Conservation (phyloP, 1,140 invertebrate genomes). For the Microplitis demolitor region DNA sequence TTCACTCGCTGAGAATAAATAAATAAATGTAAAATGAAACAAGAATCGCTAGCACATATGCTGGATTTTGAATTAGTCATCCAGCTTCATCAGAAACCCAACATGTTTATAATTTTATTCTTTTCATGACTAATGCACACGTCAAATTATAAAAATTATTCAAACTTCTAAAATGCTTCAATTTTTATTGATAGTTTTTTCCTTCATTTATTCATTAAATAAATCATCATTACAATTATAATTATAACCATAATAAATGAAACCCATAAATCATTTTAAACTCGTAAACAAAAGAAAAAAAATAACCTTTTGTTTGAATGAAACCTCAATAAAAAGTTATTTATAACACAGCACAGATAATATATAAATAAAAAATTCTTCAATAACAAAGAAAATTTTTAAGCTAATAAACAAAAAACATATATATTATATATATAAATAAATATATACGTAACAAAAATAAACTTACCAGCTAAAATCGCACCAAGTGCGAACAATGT, state of each 20-base stretch:
- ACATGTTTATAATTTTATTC: neutral
- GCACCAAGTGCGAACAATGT: constrained; percentile 48
- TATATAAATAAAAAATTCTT: neutral
- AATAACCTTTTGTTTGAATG: neutral
- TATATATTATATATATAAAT: too few species aligned
- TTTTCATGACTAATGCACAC: constrained; percentile 12
- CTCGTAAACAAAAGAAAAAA: too few species aligned
- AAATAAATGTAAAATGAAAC: too few species aligned
- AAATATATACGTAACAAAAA: neutral
- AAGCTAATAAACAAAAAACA: neutral
- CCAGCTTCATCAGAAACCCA: constrained; percentile 13
- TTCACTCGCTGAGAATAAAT: too few species aligned
- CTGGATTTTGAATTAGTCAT: constrained; percentile 11
- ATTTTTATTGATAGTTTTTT: too few species aligned
- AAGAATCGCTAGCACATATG: too few species aligned
- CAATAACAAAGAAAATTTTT: neutral
- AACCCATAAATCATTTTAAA: too few species aligned
- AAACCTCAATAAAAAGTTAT: neutral
- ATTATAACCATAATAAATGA: too few species aligned
- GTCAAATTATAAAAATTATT: neutral
- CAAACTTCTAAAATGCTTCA: too few species aligned
- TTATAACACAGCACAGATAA: neutral
- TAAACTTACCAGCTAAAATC: constrained; percentile 50
- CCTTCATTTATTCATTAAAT: too few species aligned
- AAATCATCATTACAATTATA: too few species aligned